These are phyloP conservation scores for Neodiprion lecontei DNA, from an alignment of 1,140 invertebrate genomes.

Conservation along the genomic window DNA sequence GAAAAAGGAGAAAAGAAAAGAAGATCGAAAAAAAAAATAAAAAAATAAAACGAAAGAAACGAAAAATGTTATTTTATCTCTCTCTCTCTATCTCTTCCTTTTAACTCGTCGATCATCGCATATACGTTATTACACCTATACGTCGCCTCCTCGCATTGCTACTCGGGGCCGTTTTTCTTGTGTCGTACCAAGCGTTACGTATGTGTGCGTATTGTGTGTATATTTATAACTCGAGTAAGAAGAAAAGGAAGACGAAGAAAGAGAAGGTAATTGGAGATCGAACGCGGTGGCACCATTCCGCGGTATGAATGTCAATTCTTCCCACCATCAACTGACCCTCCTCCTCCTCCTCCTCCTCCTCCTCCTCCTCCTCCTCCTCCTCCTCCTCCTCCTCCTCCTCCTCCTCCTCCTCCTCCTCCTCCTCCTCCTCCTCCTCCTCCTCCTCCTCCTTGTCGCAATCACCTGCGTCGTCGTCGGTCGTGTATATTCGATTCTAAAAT, in stretches of 20 bases:
- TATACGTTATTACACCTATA: neutral
- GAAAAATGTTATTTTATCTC: neutral
- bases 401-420: neutral
- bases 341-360: neutral
- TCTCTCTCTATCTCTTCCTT: neutral
- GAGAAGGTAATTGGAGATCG: neutral
- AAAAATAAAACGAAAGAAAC: too few relatives aligned
- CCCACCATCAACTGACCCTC: conserved; percentile 15
- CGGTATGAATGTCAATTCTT: conserved; percentile 8
- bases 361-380: neutral
- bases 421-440: neutral
- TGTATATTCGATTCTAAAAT: neutral
- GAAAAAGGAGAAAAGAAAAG: too few relatives aligned
- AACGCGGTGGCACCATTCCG: neutral
- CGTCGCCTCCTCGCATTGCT: too few relatives aligned
- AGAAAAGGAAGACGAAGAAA: neutral
- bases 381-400: neutral
- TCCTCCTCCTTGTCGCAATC: neutral
- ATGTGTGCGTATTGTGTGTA: too few relatives aligned
- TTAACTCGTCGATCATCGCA: neutral
- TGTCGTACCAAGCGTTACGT: too few relatives aligned
- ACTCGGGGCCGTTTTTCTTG: neutral
- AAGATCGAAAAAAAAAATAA: too few relatives aligned
- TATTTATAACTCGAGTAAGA: too few relatives aligned
- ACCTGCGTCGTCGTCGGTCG: neutral